Percentiles rank a stretch among this genome's conserved stretches.
phyloP scores from a whole-genome alignment of 2,113 vertebrate species.

The Mystacornis crossleyi region DNA sequence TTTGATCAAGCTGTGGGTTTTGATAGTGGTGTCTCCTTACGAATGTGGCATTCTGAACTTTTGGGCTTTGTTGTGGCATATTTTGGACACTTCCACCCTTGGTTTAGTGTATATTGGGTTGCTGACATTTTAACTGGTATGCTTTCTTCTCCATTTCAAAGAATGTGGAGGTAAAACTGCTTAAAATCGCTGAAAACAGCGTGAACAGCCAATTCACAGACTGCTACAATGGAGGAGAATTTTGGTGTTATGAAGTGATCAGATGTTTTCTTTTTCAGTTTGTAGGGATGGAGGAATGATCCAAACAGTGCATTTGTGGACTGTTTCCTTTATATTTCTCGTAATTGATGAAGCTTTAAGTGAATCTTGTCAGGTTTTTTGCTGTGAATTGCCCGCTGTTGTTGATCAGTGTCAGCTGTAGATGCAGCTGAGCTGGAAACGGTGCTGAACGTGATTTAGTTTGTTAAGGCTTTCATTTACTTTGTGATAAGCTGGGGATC shows the following conservation, averaged over 20 bases:
- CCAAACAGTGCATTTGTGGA: not conserved
- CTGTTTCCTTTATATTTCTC: not conserved
- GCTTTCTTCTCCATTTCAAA: not conserved
- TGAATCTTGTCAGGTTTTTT: not conserved
- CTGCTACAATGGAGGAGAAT: not conserved
- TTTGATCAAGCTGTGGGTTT: not conserved
- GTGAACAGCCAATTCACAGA: not conserved
- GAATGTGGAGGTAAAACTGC: not conserved
- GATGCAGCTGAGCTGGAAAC: not conserved
- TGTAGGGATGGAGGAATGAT: not conserved
- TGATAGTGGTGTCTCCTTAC: not conserved
- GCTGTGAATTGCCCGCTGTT: not conserved
- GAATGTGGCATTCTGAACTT: not conserved
- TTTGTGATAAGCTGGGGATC: not conserved
- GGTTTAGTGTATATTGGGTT: not conserved
- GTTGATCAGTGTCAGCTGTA: not conserved
- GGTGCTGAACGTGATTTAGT: not conserved
- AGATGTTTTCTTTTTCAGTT: not conserved
- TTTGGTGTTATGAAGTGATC: not conserved
- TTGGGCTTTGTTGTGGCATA: not conserved
- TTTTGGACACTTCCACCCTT: not conserved
- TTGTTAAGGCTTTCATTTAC: conserved; percentile 17
- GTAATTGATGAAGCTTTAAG: not conserved
- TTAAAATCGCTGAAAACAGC: not conserved
- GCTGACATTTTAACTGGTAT: not conserved